These are phyloP conservation scores for Coecobrya sp. DNA, from an alignment of 2,888 invertebrate genomes.

Conservation along the genomic window DNA sequence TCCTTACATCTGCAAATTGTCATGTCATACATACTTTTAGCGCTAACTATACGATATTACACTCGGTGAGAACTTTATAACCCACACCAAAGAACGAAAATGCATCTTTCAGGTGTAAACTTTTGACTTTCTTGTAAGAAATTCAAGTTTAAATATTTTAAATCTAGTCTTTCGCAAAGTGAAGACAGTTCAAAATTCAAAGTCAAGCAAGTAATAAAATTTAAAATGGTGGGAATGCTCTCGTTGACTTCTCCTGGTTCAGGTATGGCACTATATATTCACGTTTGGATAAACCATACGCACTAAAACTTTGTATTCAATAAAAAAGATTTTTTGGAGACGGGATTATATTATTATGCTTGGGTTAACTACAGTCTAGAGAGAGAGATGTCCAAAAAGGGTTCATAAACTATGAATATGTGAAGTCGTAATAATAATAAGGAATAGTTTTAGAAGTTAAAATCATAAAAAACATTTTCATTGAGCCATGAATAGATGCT, in stretches of 20 bases:
- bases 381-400: constrained; percentile 21
- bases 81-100: constrained; percentile 18
- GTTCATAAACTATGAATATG: neutral
- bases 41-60: neutral
- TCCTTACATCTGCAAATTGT: constrained; percentile 23
- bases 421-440: neutral
- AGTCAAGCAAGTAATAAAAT: constrained; percentile 38
- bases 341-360: neutral
- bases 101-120: neutral
- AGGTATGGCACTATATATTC: neutral
- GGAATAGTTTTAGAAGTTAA: neutral
- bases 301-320: neutral
- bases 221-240: constrained; percentile 46
- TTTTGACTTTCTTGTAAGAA: constrained; percentile 24
- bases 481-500: constrained; percentile 40
- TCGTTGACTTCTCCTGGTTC: neutral
- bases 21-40: constrained; percentile 45
- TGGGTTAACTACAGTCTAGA: neutral
- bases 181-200: constrained; percentile 59
- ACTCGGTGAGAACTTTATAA: constrained; percentile 10
- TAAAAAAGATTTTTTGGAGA: constrained; percentile 7
- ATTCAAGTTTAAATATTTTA: constrained; percentile 1
- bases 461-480: constrained; percentile 46
- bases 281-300: neutral
- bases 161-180: constrained; percentile 30